These are phyloP conservation scores for Tiphia femorata DNA, from an alignment of 2,888 invertebrate genomes.

Conservation along the genomic window DNA sequence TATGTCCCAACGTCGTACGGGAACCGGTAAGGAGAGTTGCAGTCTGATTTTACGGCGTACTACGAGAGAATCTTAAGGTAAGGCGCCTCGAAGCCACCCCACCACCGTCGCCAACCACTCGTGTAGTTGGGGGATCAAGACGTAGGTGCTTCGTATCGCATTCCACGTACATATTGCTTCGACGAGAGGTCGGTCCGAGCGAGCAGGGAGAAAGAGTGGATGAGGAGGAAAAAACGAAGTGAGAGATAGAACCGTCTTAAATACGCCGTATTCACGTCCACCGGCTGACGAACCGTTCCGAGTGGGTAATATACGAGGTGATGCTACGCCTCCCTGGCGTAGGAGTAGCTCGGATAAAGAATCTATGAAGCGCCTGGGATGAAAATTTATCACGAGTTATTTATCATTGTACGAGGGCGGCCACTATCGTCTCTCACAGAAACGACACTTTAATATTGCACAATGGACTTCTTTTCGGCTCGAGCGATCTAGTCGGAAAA, in stretches of 20 bases:
- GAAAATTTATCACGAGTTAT: conserved; percentile 52
- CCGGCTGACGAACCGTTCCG: conserved; percentile 40
- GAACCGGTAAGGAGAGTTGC: background rate
- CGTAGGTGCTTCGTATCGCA: background rate
- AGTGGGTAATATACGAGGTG: background rate
- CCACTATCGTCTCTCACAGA: conserved; percentile 4
- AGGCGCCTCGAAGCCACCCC: conserved; percentile 3
- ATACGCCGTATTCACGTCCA: conserved; percentile 41
- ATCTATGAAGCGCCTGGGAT: conserved; percentile 48
- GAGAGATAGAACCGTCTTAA: conserved; percentile 33
- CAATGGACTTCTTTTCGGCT: no score
- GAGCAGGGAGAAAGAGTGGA: background rate
- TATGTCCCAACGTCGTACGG: background rate
- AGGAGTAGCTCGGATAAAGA: no score
- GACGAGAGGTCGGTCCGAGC: background rate
- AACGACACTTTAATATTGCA: background rate
- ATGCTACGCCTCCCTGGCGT: background rate
- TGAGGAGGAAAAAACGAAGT: conserved; percentile 11
- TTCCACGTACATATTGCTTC: background rate
- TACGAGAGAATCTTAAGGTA: background rate
- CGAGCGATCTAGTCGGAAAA: no score
- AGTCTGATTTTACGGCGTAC: background rate
- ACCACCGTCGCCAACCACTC: background rate
- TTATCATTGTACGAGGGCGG: conserved; percentile 42
- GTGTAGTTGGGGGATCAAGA: background rate